Conservation (phyloP, 30 jellyfish, hydroid and myxozoan species). For the Turritopsis dohrnii region DNA sequence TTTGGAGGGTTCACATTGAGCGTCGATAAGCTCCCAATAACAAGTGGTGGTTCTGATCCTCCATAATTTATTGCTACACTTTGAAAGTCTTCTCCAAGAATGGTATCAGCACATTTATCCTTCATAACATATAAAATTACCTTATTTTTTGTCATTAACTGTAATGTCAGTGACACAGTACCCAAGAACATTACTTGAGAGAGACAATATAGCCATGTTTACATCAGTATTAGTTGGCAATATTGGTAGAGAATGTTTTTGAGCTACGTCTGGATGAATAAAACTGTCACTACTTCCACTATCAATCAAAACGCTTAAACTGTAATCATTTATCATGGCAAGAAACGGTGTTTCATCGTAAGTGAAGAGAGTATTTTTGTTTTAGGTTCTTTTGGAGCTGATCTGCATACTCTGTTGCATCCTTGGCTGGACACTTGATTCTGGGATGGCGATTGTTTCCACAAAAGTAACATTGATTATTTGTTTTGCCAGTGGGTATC, state of each 20-base stretch:
- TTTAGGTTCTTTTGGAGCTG: no score
- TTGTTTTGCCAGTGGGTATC: constrained; percentile 15
- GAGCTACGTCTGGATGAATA: background rate
- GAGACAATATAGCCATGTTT: background rate
- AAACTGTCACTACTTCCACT: background rate
- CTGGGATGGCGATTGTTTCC: constrained; percentile 17
- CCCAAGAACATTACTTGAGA: background rate
- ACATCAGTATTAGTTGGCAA: background rate
- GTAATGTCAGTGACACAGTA: background rate
- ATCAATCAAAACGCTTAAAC: background rate
- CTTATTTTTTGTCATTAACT: background rate
- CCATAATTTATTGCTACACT: background rate
- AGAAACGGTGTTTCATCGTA: no score
- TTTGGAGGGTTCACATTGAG: no score
- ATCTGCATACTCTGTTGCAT: no score
- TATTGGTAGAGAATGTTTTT: background rate
- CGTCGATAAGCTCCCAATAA: background rate
- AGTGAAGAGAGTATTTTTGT: no score
- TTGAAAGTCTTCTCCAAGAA: background rate
- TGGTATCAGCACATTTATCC: constrained; percentile 16
- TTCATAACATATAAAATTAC: background rate
- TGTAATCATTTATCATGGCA: background rate
- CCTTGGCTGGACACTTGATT: constrained; percentile 21
- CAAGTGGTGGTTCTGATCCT: constrained; percentile 24
- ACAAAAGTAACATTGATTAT: constrained; percentile 53